These are phyloP conservation scores for Ginglymostoma cirratum DNA, from an alignment of 2,113 vertebrate genomes.

Conservation along the genomic window DNA sequence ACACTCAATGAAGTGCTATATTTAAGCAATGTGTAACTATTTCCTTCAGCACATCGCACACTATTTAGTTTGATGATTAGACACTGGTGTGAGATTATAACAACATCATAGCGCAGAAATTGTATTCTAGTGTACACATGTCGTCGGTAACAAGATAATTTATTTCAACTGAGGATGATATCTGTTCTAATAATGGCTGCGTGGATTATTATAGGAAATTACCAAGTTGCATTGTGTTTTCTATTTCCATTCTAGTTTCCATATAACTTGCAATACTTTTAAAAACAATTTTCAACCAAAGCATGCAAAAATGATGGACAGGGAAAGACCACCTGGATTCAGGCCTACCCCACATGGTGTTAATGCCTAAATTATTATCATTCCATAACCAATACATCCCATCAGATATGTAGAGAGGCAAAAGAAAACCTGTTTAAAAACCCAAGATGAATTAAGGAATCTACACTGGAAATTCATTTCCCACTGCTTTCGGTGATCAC, in stretches of 20 bases:
- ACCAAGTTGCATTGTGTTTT: not conserved
- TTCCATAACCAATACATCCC: not conserved
- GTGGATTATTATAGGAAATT: not conserved
- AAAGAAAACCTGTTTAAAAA: not conserved
- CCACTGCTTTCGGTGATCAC: not conserved
- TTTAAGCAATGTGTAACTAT: no score
- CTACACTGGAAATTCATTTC: not conserved
- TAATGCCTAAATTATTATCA: not conserved
- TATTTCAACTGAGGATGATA: not conserved
- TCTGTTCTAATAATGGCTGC: not conserved
- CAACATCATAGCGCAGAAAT: not conserved
- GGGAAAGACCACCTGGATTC: not conserved
- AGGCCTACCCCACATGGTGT: not conserved
- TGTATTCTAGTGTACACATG: not conserved
- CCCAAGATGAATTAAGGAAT: not conserved
- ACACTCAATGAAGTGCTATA: not conserved
- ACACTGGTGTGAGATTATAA: not conserved
- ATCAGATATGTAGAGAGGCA: not conserved
- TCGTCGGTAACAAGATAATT: not conserved
- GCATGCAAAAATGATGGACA: not conserved
- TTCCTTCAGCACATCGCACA: not conserved
- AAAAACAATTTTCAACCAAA: not conserved
- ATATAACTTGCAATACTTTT: not conserved
- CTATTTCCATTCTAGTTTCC: not conserved
- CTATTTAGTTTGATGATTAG: not conserved